These are phyloP conservation scores for Bucco capensis DNA, from an alignment of 2,113 vertebrate genomes.

Conservation along the genomic window DNA sequence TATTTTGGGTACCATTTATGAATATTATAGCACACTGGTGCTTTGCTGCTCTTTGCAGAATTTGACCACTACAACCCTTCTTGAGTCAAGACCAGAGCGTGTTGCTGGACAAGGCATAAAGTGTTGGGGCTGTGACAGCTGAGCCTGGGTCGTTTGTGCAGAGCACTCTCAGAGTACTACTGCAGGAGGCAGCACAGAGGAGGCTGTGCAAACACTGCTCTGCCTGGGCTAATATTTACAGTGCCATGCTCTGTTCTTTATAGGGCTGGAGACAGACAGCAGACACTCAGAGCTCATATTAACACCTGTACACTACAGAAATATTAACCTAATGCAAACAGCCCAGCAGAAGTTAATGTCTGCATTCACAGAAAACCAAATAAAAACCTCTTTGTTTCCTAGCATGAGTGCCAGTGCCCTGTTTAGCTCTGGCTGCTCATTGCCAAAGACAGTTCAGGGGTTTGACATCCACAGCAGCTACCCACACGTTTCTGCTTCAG, in stretches of 20 bases:
- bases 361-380: slow-evolving; percentile 30
- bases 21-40: background rate
- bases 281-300: background rate
- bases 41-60: background rate
- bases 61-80: background rate
- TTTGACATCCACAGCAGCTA: background rate
- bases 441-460: background rate
- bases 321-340: slow-evolving; percentile 62
- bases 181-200: background rate
- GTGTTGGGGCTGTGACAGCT: background rate
- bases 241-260: background rate
- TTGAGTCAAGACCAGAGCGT: background rate
- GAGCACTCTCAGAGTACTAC: background rate
- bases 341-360: slow-evolving; percentile 37
- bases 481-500: background rate
- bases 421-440: background rate
- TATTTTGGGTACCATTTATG: background rate
- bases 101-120: background rate
- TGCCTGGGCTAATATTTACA: slow-evolving; percentile 45
- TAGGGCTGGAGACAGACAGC: background rate
- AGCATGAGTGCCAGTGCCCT: background rate
- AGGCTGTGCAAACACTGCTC: slow-evolving; percentile 27
- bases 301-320: slow-evolving; percentile 53
- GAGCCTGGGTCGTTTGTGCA: background rate
- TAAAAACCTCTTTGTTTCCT: slow-evolving; percentile 8